phyloP scores from a whole-genome alignment of 2,888 invertebrate species.

The Hymenopus coronatus region DNA sequence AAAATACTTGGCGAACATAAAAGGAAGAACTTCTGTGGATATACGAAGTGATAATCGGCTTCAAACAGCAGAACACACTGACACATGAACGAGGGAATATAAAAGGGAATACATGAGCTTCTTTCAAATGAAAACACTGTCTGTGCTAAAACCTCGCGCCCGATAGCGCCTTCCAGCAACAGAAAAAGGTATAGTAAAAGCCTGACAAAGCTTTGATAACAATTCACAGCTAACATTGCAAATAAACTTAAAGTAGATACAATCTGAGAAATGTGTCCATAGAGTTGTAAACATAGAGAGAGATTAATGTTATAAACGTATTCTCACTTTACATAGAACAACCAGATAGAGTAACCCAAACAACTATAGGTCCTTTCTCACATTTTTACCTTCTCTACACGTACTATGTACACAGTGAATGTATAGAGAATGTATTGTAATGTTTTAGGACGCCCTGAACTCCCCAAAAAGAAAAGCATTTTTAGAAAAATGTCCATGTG shows the following conservation, averaged over 20 bases:
- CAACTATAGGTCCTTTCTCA: no score
- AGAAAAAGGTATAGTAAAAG: not conserved
- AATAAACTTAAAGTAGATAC: not conserved
- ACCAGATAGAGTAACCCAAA: no score
- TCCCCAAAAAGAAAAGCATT: no score
- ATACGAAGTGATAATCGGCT: not conserved
- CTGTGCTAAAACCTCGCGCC: not conserved
- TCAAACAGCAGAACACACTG: not conserved
- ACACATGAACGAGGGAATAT: not conserved
- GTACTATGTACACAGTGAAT: no score
- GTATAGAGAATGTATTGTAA: no score
- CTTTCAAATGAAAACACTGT: not conserved
- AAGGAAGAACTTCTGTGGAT: not conserved
- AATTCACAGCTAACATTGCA: not conserved
- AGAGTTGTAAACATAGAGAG: not conserved
- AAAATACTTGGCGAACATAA: not conserved
- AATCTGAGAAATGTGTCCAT: not conserved
- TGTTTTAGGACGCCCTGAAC: no score
- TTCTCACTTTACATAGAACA: no score
- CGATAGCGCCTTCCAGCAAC: not conserved
- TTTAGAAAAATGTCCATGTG: no score
- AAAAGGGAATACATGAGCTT: not conserved
- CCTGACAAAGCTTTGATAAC: not conserved
- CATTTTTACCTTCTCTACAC: no score
- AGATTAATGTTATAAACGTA: not conserved